A percentile compares a stretch with the other conserved stretches of the same genome.
Evolutionary conservation across 1,140 invertebrate genomes (phyloP).

Genomic region (Muscidifurax raptorellus): DNA sequence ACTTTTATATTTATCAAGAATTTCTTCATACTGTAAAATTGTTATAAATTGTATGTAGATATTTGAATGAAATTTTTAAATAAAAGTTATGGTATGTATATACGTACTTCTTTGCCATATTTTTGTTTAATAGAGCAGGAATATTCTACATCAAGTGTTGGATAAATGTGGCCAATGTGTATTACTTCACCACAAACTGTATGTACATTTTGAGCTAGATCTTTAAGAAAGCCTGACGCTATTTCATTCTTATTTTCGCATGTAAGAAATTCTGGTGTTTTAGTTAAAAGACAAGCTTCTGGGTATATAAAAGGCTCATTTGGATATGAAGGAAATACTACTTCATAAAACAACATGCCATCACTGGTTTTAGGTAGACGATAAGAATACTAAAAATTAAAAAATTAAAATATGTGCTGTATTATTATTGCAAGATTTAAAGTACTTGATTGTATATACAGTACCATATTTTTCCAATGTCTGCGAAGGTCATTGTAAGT

Average conservation of each 20-base stretch:
- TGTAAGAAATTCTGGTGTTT: constrained; percentile 48
- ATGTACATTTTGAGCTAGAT: constrained; percentile 52
- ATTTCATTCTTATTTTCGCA: constrained; percentile 47
- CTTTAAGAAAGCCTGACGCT: constrained; percentile 53
- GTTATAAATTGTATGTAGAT: background rate
- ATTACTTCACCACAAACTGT: constrained; percentile 56
- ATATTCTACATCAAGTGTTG: constrained; percentile 11
- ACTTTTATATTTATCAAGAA: background rate
- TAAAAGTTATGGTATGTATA: background rate
- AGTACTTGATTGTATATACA: background rate
- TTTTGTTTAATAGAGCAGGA: constrained; percentile 8
- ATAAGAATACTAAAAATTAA: constrained; percentile 67
- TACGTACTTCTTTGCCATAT: background rate
- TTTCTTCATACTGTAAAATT: constrained; percentile 14
- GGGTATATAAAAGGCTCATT: constrained; percentile 58
- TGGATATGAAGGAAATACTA: constrained; percentile 57
- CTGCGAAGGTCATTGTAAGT: constrained; percentile 65
- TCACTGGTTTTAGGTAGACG: constrained; percentile 62
- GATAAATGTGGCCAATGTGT: constrained; percentile 44
- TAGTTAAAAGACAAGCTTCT: constrained; percentile 57
- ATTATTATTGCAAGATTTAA: background rate
- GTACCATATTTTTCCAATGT: constrained; percentile 72
- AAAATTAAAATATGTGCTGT: background rate
- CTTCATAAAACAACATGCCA: constrained; percentile 61
- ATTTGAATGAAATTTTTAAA: background rate